Evolutionary conservation across 1,140 invertebrate genomes (phyloP), one percentile per base, ranked within the genome.

Genomic region (Heliconius nattereri): DNA sequence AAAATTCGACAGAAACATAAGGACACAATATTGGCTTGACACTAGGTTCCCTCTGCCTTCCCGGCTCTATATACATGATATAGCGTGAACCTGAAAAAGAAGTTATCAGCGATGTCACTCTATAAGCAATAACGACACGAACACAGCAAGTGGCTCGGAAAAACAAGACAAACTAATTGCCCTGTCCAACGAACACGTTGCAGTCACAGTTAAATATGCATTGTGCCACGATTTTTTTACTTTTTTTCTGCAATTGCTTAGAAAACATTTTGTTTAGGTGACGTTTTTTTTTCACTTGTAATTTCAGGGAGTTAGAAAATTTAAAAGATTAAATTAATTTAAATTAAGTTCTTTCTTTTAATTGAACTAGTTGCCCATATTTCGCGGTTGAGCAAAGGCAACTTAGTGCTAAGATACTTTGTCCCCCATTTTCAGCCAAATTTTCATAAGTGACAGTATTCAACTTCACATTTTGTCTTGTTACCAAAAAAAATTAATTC

Each of bases 71-170:
- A 7, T 52, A 7, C 49, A 16, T 45, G 40, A 45, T 45, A 45
- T 13, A 45, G 11, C 13, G 40, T 45, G 40, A 45, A 16, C 3
- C 49, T 52, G 2, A 19, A 19, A 52, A 11, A 52, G 8, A 52
- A 20, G 49, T 3, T 20, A 20, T 52, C 49, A 45, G 49, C 1
- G 19, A 52, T 19, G 2, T 20, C 19, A n/a, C 54, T 57, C 26
- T 19, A 29, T 6, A 26, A 16, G 60, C 60, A 26, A 66, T 26
- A 66, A 66, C 54, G 54, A 0, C 40, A 45, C 3, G 40, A 45
- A 70, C 37, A 76, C 60, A 76, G 60, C 60, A 49, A 76, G 57
- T 76, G 75, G 75, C 23, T 76, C 75, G 75, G 35, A 76, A 76
- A 76, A 76, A 76, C 75, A 71, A 76, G 40, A 45, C 37, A 19